These are phyloP conservation scores for Paratilapia polleni DNA, from an alignment of 2,113 vertebrate genomes.

Conservation along the genomic window DNA sequence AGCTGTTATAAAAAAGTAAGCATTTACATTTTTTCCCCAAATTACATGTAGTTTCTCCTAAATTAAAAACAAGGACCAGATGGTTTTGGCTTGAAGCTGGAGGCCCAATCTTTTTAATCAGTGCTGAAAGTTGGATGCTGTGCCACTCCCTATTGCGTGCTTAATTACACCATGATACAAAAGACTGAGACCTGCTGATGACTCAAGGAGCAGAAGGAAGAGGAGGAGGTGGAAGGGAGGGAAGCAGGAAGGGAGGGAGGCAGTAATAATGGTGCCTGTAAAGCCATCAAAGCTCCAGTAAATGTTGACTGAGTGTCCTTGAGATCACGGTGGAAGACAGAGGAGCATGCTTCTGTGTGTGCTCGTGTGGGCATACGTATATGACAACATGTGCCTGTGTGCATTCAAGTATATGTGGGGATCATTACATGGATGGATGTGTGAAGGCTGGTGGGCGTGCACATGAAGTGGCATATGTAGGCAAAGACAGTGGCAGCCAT, in stretches of 20 bases:
- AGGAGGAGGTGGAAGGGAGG: constrained; percentile 7
- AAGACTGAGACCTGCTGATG: constrained; percentile 67
- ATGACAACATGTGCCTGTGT: background rate
- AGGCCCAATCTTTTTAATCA: constrained; percentile 38
- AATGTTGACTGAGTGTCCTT: constrained; percentile 80
- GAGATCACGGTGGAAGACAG: constrained; percentile 56
- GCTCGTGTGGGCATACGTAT: constrained; percentile 18
- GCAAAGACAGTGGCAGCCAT: background rate
- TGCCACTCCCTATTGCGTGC: constrained; percentile 59
- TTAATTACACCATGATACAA: constrained; percentile 71
- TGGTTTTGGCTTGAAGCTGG: constrained; percentile 50
- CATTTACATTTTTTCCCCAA: constrained; percentile 1
- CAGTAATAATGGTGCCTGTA: constrained; percentile 63
- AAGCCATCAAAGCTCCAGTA: constrained; percentile 76
- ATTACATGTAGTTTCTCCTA: constrained; percentile 20
- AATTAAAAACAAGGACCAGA: constrained; percentile 46
- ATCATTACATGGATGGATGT: background rate
- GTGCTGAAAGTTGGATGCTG: constrained; percentile 58
- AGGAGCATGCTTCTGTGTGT: constrained; percentile 14
- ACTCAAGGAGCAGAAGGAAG: constrained; percentile 24
- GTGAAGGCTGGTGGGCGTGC: background rate
- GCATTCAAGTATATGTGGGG: background rate
- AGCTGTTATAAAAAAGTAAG: constrained; percentile 1
- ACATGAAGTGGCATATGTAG: background rate
- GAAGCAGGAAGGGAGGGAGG: constrained; percentile 34